Evolutionary conservation across 2,113 vertebrate genomes (phyloP), one percentile per base, ranked within the genome.

Genomic region (Catagonus wagneri): DNA sequence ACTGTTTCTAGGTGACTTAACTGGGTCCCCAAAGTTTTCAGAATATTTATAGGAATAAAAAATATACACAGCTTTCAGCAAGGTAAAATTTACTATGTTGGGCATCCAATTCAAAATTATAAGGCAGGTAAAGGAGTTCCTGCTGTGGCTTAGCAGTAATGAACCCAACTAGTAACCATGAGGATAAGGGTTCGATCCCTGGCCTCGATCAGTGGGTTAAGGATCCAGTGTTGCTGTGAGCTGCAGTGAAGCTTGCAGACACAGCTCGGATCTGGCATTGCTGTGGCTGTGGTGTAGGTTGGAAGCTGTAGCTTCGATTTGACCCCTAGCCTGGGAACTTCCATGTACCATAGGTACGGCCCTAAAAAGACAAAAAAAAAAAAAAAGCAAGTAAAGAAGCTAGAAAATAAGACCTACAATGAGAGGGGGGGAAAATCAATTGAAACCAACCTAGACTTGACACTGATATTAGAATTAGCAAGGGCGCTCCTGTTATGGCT

Each of bases 61-160:
- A 16, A 56, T 58, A 76, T 20, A 68, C 1, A 63, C 22, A 61
- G 9, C 54, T 89, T 4, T 25, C 61, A 69, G 20, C 22, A 91
- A 96, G n/a, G 19, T 75, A 87, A 88, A 81, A 90, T 87, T 83
- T 27, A 89, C 12, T 78, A 20, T 66, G 75, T 32, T 32, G 81
- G 39, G 22, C 69, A 52, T 61, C 44, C 3, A 65, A 72, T 52
- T n/a, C 39, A 91, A 87, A 69, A 83, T 91, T 76, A 69, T 3
- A 81, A 63, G 32, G 6, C 58, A 81, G 52, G 14, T 86, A 60
- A 94, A 94, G 65, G 32, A 63, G n/a, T 44, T 44, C 44, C 44
- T 8, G 8, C 44, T 44, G 44, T 44, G 44, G 44, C 44, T 44
- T 8, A 44, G 44, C 44, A 44, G 8, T 44, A 44, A 44, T 44